A percentile compares a stretch with the other conserved stretches of the same genome.
These are phyloP conservation scores for Heliconius eleuchia DNA, from an alignment of 1,140 invertebrate species.

Conservation along the genomic window DNA sequence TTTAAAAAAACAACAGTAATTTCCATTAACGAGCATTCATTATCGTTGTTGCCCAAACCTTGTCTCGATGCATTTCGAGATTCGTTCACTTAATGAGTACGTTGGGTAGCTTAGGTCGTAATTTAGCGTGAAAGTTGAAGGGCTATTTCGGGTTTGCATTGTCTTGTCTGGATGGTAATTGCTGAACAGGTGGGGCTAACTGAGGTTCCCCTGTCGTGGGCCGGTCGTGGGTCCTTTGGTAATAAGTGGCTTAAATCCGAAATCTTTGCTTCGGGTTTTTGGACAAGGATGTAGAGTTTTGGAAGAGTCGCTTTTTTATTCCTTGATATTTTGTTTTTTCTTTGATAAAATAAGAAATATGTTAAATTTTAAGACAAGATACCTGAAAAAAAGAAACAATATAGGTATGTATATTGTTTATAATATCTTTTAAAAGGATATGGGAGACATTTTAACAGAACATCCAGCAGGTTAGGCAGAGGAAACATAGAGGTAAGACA, in stretches of 20 bases:
- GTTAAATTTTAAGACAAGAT: no score
- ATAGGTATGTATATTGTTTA: no score
- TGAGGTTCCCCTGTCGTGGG: constrained; percentile 12
- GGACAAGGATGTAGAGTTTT: not conserved
- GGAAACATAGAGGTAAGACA: no score
- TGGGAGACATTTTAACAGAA: no score
- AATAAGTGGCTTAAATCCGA: not conserved
- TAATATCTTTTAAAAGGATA: no score
- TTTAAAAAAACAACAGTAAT: not conserved
- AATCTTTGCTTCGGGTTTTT: not conserved
- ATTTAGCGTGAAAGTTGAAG: constrained; percentile 17
- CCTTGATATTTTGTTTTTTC: not conserved
- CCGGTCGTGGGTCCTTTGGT: not conserved
- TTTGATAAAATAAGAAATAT: not conserved
- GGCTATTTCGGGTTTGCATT: constrained; percentile 11
- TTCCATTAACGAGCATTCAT: constrained; percentile 9
- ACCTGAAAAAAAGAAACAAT: no score
- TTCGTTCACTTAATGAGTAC: constrained; percentile 15
- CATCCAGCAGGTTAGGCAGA: no score
- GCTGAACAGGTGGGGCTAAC: constrained; percentile 18
- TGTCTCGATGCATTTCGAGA: not conserved
- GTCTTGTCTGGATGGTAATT: constrained; percentile 20
- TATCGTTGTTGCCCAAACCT: not conserved
- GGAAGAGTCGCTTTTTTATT: not conserved
- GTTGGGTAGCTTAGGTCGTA: constrained; percentile 15